Base-by-base conservation (phyloP, 2,797 vertebrate species). In the Coilia nasus region DNA sequence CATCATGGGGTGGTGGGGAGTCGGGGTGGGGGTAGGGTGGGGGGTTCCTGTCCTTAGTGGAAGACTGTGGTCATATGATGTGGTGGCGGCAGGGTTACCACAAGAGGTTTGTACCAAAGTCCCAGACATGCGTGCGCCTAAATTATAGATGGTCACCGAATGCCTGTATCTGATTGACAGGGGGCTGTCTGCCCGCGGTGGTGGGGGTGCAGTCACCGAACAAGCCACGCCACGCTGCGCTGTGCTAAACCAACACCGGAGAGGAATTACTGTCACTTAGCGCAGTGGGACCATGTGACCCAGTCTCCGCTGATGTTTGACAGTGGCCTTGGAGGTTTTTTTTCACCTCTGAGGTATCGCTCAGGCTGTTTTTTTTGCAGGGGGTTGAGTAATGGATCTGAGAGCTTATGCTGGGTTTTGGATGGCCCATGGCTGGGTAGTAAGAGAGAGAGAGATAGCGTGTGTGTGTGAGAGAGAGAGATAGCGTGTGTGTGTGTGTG, bases 141-240 rank as follows among this genome's bases (percentile, higher is more conserved):
- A 78, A 78, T 78, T 78, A 78, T 78, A 78, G 71, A 78, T 78
- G 71, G 41, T 78, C 71, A 78, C 17, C 31, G 35, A 78, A 78
- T 35, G 31, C 62, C 71, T 78, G 71, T 10, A 44, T 78, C 15
- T 78, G 71, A 78, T 78, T 78, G 71, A 78, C 71, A 78, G 71
- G 67, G 50, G 50, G 50, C 50, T 54, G 71, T 41, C 35, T 44
- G 31, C 21, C 71, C 31, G 50, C 46, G 10, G 31, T 28, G 31
- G 31, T 75, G 67, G 14, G n/a, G 15, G 71, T 41, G 35, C 17
- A 78, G 19, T 78, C 31, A 21, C 17, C 41, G 64, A 35, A 25
- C 64, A 71, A 15, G 64, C 5, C 31, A 31, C 15, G 64, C 21
- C 12, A 31, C 15, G 64, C 21, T 5, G 64, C 64, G 5, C 35